phyloP scores from a whole-genome alignment of 2,888 invertebrate genomes.

The Endotricha flammealis region DNA sequence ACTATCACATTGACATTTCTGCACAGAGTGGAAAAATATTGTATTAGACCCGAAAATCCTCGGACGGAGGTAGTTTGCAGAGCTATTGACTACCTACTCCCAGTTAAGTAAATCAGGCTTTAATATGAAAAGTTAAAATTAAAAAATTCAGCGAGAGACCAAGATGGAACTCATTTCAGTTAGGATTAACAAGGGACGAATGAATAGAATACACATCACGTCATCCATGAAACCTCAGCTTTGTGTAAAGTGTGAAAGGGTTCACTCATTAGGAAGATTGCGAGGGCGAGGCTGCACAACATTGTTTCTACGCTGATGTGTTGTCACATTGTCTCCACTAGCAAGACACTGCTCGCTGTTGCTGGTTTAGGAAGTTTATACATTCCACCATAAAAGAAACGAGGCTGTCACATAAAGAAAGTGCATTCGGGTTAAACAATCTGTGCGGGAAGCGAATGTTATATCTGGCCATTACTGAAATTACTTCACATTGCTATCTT shows the following conservation, averaged over 20 bases:
- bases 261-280: conserved; percentile 78
- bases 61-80: too few species aligned
- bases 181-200: conserved; percentile 54
- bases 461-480: conserved; percentile 53
- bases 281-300: conserved; percentile 63
- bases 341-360: conserved; percentile 50
- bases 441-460: conserved; percentile 43
- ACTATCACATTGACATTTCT: too few species aligned
- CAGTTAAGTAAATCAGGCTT: too few species aligned
- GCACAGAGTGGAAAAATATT: too few species aligned
- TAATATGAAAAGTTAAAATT: too few species aligned
- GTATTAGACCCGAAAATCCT: too few species aligned
- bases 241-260: conserved; percentile 74
- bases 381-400: conserved; percentile 50
- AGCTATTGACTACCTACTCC: too few species aligned
- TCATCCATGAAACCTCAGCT: conserved; percentile 71
- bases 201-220: conserved; percentile 64
- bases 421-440: conserved; percentile 57
- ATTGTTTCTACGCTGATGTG: conserved; percentile 42
- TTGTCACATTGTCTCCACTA: conserved; percentile 55
- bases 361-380: conserved; percentile 58
- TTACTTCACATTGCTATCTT: conserved; percentile 25
- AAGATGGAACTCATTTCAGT: conserved; percentile 43
- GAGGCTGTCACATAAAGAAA: conserved; percentile 53
- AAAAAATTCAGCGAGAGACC: background rate